phyloP scores from a whole-genome alignment of 2,888 invertebrate genomes.

The Diarsia brunnea region DNA sequence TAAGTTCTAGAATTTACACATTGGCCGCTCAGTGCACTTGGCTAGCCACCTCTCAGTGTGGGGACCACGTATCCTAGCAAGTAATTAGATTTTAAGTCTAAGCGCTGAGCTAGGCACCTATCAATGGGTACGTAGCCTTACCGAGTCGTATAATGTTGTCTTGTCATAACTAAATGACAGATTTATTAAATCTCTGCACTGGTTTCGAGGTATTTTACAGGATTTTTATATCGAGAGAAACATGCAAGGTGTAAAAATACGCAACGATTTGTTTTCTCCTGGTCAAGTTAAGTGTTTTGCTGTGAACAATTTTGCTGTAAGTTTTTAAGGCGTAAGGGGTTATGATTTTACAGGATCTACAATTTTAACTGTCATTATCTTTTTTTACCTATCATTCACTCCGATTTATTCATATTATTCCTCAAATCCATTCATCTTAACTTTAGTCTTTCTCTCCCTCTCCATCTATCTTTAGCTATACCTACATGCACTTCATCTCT shows the following conservation, averaged over 20 bases:
- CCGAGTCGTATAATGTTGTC: too few species aligned
- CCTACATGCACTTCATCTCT: background rate
- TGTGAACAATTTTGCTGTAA: constrained; percentile 74
- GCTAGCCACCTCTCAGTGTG: background rate
- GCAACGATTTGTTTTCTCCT: constrained; percentile 68
- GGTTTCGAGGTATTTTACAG: constrained; percentile 49
- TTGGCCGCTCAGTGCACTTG: background rate
- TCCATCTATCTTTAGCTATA: background rate
- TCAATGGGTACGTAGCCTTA: background rate
- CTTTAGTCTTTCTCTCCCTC: background rate
- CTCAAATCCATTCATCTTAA: background rate
- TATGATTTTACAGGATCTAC: background rate
- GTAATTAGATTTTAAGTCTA: background rate
- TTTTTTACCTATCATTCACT: background rate
- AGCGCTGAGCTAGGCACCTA: background rate
- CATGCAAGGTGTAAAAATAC: constrained; percentile 63
- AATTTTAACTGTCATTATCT: background rate
- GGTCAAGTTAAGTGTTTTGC: constrained; percentile 72
- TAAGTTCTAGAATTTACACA: background rate
- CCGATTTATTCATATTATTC: background rate
- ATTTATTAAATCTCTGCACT: background rate
- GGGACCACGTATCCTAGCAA: background rate
- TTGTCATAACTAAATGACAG: constrained; percentile 18
- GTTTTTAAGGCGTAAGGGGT: constrained; percentile 42
- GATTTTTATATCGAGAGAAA: constrained; percentile 31